Evolutionary conservation across 2,113 vertebrate genomes (phyloP).

Genomic region (Amblyornis subalaris): DNA sequence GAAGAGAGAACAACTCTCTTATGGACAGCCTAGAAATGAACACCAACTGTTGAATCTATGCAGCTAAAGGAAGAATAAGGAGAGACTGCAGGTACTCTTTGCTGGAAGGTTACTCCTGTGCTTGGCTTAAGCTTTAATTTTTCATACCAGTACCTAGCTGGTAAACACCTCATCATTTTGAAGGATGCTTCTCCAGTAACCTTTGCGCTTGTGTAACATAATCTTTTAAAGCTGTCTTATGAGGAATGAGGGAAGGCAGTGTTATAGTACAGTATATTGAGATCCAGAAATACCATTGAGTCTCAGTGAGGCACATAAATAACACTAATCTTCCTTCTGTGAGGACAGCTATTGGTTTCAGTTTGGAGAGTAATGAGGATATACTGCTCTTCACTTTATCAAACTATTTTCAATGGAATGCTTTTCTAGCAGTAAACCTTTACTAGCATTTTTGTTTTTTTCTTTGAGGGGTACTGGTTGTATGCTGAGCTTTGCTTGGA

Average conservation of each 20-base stretch:
- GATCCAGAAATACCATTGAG: neutral
- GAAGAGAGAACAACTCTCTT: neutral
- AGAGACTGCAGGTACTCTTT: neutral
- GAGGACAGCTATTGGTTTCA: constrained; percentile 17
- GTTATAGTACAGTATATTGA: neutral
- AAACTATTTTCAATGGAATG: neutral
- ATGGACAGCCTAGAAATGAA: neutral
- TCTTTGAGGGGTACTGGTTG: neutral
- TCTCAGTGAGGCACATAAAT: constrained; percentile 16
- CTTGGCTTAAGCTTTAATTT: neutral
- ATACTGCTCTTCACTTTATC: neutral
- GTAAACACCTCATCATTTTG: neutral
- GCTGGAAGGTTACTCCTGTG: neutral
- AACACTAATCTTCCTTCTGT: neutral
- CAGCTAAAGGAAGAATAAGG: neutral
- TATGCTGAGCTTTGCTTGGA: neutral
- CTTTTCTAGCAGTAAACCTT: neutral
- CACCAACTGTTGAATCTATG: neutral
- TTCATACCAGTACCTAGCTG: neutral
- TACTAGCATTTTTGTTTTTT: neutral
- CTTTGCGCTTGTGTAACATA: neutral
- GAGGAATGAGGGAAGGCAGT: neutral
- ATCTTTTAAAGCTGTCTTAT: neutral
- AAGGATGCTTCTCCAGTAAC: neutral
- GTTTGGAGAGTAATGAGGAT: neutral